Base-by-base conservation (phyloP, 1,140 invertebrate species). In the Atopsyche davidsoni region DNA sequence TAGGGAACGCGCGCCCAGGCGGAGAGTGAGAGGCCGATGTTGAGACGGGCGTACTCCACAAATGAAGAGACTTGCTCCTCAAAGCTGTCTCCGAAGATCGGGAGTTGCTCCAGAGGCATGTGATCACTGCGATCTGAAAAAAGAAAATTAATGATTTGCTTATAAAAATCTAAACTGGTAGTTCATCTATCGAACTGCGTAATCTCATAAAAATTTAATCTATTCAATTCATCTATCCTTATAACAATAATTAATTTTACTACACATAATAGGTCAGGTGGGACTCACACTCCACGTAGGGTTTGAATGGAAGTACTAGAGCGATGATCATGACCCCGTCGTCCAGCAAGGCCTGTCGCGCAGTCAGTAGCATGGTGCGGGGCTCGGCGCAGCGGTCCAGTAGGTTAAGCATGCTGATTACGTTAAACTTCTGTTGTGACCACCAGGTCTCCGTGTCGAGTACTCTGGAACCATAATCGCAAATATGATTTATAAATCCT, bases 341-440 rank as follows among this genome's bases (percentile, higher is more conserved):
- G 2, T 79, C 76, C 28, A 76, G 70, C n/a, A 95, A 66, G 2
- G 79, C 75, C 4, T 66, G 62, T 38, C 72, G 77, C 2, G 92
- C 85, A 53, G 84, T 69, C 21, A 74, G 69, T 22, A 96, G 71
- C 54, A 97, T 75, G 18, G 75, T 78, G 18, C 84, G 64, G 1
- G 93, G 92, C 43, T 76, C 75, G 63, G 86, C 85, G 73, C 92
- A 95, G 43, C 93, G 79, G 69, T 97, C 93, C 49, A 97, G 69
- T 3, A 97, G 73, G 69, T 96, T 97, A 21, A 96, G 67, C 68
- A 89, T 93, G 43, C 84, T 80, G 43, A 96, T 85, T 32, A 92
- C 78, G 61, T 92, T 83, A 70, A 83, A 95, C 23, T 76, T 67
- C 16, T 72, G 65, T 2, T 69, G 58, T n/a, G 67, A 61, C 60